Conservation (phyloP, 2,113 vertebrate species). For the Ahaetulla prasina region DNA sequence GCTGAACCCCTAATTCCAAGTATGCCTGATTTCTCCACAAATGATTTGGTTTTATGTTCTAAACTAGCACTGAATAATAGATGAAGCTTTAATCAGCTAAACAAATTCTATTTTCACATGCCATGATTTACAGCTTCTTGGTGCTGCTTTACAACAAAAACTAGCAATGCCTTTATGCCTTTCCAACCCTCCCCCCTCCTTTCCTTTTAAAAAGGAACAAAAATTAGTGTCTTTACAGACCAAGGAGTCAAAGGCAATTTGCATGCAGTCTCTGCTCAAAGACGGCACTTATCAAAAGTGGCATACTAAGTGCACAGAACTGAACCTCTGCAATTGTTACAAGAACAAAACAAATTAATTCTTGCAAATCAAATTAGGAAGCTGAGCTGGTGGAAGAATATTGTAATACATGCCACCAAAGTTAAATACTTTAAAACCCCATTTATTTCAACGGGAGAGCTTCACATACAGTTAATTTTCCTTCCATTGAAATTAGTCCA, state of each 20-base stretch:
- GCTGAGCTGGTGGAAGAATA: conserved; percentile 50
- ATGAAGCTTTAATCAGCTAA: conserved; percentile 13
- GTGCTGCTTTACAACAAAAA: not conserved
- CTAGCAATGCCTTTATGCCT: not conserved
- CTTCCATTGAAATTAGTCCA: not conserved
- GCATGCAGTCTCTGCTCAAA: conserved; percentile 50
- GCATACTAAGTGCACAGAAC: conserved; percentile 32
- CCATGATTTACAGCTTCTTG: not conserved
- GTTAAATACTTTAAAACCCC: conserved; percentile 4
- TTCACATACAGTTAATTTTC: not conserved
- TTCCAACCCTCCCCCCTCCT: not conserved
- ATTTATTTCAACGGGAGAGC: not conserved
- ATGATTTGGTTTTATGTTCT: not conserved
- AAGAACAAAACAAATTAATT: conserved; percentile 38
- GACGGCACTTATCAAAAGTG: conserved; percentile 30
- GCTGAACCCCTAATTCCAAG: not conserved
- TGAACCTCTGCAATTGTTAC: conserved; percentile 46
- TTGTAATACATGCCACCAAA: not conserved
- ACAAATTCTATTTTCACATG: conserved; percentile 1
- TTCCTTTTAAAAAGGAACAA: not conserved
- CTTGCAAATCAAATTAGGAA: conserved; percentile 36
- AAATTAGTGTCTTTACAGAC: conserved; percentile 21
- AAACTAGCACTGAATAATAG: not conserved
- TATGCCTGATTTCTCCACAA: rapidly evolving
- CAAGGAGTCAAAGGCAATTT: conserved; percentile 24